Percentiles rank a stretch among this genome's conserved stretches.
phyloP scores from a whole-genome alignment of 2,888 invertebrate species.

The Ophonus ardosiacus region DNA sequence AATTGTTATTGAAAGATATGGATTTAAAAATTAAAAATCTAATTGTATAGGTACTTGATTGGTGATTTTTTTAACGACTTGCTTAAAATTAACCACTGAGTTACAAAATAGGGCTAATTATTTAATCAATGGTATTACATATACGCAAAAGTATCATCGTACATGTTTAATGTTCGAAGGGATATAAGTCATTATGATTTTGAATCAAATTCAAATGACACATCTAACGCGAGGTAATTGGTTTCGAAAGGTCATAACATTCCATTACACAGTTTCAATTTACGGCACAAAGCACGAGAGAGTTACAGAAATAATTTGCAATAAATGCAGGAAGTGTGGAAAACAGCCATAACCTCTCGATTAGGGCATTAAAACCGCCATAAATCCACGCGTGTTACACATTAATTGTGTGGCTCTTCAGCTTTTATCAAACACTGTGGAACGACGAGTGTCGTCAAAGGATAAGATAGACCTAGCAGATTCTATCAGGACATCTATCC shows the following conservation, averaged over 20 bases:
- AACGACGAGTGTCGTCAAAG: conserved; percentile 36
- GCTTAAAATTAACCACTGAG: too few species aligned
- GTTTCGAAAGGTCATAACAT: not conserved
- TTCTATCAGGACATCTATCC: conserved; percentile 59
- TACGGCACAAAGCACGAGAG: not conserved
- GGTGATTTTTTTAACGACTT: too few species aligned
- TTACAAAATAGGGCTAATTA: too few species aligned
- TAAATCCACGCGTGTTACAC: not conserved
- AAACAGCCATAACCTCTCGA: conserved; percentile 12
- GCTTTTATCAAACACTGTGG: conserved; percentile 4
- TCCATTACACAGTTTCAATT: not conserved
- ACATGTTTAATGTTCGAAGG: too few species aligned
- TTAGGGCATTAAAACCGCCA: not conserved
- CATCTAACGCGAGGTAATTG: not conserved
- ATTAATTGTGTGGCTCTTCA: conserved; percentile 22
- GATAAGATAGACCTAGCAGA: conserved; percentile 52
- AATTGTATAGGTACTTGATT: too few species aligned
- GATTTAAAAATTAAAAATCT: too few species aligned
- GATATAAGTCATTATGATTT: not conserved
- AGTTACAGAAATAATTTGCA: conserved; percentile 6
- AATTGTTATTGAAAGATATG: too few species aligned
- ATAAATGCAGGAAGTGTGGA: conserved; percentile 6
- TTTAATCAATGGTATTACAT: too few species aligned
- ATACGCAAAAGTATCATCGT: too few species aligned
- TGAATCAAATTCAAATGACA: not conserved